phyloP scores from a whole-genome alignment of 2,797 vertebrate species.

The Rhabdophis nuchalis region DNA sequence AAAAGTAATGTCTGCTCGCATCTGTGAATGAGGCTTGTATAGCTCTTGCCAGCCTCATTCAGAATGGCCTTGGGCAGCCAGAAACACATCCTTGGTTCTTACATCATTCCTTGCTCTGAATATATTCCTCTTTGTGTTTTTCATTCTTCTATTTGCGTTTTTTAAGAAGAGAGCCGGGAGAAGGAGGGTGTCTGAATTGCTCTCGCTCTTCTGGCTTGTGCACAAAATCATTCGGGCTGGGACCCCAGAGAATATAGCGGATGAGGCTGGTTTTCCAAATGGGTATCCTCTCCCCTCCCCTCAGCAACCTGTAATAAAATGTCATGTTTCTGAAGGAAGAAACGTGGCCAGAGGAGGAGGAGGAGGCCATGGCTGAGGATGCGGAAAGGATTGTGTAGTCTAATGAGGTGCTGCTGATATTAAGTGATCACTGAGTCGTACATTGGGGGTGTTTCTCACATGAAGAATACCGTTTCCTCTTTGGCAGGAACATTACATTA shows the following conservation, averaged over 20 bases:
- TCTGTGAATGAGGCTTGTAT: not conserved
- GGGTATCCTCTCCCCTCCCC: conserved; percentile 42
- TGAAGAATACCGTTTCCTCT: conserved; percentile 51
- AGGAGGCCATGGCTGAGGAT: conserved; percentile 31
- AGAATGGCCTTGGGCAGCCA: not conserved
- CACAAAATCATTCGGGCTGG: rapidly evolving
- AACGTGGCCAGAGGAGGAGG: conserved; percentile 22
- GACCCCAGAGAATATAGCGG: rapidly evolving
- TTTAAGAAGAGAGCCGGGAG: rapidly evolving
- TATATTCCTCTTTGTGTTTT: rapidly evolving
- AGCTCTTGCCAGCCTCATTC: not conserved
- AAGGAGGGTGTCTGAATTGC: not conserved
- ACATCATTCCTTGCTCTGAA: rapidly evolving
- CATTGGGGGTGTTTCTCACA: conserved; percentile 26
- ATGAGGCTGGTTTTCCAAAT: conserved; percentile 1
- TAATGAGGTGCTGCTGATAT: conserved; percentile 56
- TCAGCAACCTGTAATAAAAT: not conserved
- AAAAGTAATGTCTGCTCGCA: not conserved
- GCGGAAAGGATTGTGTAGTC: conserved; percentile 36
- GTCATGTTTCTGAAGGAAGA: conserved; percentile 26
- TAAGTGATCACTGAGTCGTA: conserved; percentile 46
- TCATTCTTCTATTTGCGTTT: not conserved
- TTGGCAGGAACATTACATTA: not conserved
- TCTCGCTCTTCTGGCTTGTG: not conserved
- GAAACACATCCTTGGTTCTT: rapidly evolving